A percentile compares a stretch with the other conserved stretches of the same genome.
These are phyloP conservation scores for Rhadina sibilatrix DNA, from an alignment of 2,113 vertebrate species.

Conservation along the genomic window DNA sequence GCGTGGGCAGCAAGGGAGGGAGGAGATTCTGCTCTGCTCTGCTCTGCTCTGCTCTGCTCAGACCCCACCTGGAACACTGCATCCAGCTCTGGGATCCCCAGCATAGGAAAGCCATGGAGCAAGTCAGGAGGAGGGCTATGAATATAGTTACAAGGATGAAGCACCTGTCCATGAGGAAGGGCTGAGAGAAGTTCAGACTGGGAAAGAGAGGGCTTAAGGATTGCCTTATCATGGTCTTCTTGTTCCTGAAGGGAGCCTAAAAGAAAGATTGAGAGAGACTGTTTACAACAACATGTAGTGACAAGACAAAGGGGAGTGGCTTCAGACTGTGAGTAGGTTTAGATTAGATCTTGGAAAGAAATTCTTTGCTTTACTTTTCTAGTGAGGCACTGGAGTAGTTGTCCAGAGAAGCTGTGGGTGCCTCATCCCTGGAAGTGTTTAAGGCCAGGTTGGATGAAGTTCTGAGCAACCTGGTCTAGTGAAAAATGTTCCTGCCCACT, in stretches of 20 bases:
- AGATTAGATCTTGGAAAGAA: background rate
- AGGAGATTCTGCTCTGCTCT: background rate
- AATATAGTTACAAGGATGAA: background rate
- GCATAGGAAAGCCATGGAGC: background rate
- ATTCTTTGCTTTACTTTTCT: background rate
- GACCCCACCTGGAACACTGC: fast-evolving
- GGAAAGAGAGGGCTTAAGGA: background rate
- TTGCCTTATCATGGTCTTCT: background rate
- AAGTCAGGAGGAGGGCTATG: background rate
- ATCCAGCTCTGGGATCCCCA: background rate
- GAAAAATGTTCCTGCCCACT: background rate
- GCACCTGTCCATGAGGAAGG: background rate
- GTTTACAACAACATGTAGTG: background rate
- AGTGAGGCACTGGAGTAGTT: background rate
- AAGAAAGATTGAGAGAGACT: background rate
- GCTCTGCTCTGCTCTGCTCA: background rate
- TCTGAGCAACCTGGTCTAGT: background rate
- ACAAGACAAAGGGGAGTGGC: background rate
- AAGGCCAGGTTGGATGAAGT: background rate
- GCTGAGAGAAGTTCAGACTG: background rate
- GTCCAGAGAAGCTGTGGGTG: background rate
- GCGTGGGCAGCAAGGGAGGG: fast-evolving
- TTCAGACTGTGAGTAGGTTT: background rate
- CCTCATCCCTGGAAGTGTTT: background rate
- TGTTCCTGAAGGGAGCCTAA: background rate